Conservation (phyloP, 2,113 vertebrate species). For the Promerops cafer region DNA sequence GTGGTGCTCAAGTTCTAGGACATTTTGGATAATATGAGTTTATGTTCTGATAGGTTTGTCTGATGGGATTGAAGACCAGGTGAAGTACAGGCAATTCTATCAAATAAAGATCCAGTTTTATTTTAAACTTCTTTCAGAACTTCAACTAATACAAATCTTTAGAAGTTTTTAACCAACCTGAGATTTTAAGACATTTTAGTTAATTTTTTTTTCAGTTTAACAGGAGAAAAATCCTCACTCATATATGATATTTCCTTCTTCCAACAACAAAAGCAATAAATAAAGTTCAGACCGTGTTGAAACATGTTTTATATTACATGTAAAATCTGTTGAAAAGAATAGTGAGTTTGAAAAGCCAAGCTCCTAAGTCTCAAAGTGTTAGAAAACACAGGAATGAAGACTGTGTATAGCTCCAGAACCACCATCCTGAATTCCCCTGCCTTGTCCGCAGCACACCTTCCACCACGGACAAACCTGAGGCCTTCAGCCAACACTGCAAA, state of each 20-base stretch:
- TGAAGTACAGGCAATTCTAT: not conserved
- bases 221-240: not conserved
- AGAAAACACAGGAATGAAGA: not conserved
- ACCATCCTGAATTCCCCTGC: not conserved
- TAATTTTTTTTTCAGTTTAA: not conserved
- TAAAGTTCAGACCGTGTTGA: not conserved
- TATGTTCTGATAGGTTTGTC: not conserved
- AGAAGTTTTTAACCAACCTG: not conserved
- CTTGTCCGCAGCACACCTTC: not conserved
- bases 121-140: not conserved
- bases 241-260: not conserved
- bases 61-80: not conserved
- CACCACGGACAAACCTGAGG: not conserved
- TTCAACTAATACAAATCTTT: not conserved
- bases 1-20: not conserved
- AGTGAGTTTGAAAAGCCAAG: not conserved
- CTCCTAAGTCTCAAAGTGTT: not conserved
- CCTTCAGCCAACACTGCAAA: not conserved
- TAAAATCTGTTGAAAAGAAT: slow-evolving; percentile 2
- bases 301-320: not conserved
- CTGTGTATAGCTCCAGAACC: not conserved
- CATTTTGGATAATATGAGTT: not conserved
- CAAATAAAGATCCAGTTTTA: not conserved
- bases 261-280: slow-evolving; percentile 3
- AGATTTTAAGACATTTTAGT: not conserved